A percentile compares a stretch with the other conserved stretches of the same genome.
phyloP scores from a whole-genome alignment of 2,888 invertebrate species.

The Eilema sororculum region DNA sequence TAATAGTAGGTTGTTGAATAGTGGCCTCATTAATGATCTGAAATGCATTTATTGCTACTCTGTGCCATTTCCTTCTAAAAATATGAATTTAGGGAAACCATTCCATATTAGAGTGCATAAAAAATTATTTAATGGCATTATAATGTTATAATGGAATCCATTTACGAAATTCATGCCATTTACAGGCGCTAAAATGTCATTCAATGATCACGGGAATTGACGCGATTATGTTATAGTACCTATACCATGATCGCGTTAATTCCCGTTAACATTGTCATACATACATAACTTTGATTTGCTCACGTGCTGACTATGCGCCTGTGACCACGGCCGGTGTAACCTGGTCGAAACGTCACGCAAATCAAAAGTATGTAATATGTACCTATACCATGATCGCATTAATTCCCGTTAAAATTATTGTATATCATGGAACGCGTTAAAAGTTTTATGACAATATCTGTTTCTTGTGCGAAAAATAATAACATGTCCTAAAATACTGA shows the following conservation, averaged over 20 bases:
- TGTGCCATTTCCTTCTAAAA: slow-evolving; percentile 53
- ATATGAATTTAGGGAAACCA: slow-evolving; percentile 6
- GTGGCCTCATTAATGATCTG: slow-evolving; percentile 49
- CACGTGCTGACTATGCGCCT: no score
- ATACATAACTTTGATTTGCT: no score
- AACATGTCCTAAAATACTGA: not conserved
- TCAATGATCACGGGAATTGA: no score
- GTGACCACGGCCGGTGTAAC: no score
- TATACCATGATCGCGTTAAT: no score
- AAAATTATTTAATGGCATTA: not conserved
- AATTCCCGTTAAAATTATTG: no score
- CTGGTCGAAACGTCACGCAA: no score
- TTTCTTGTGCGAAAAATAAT: not conserved
- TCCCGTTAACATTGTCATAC: no score
- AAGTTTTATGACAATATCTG: not conserved
- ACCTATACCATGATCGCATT: no score
- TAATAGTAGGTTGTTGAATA: slow-evolving; percentile 36
- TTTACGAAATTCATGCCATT: slow-evolving; percentile 4
- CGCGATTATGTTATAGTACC: no score
- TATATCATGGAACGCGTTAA: no score
- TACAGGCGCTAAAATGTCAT: not conserved
- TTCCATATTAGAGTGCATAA: not conserved
- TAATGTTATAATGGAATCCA: not conserved
- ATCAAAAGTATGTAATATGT: no score
- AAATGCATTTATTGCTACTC: slow-evolving; percentile 45